Conservation (phyloP, 2,797 vertebrate genomes). For the Melopsittacus undulatus region DNA sequence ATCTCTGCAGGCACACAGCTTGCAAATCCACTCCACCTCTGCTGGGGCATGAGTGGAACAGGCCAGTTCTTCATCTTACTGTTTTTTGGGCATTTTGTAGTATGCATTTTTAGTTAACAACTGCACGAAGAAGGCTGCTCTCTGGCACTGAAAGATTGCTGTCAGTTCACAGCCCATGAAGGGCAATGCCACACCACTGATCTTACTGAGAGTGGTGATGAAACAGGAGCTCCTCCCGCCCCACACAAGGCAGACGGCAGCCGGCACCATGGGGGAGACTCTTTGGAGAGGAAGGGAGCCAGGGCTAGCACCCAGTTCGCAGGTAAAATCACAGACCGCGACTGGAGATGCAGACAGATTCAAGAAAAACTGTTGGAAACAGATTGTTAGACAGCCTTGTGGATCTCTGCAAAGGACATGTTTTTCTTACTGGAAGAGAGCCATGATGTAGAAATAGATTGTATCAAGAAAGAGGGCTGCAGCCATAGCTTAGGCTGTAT, state of each 20-base stretch:
- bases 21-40: neutral
- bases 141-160: neutral
- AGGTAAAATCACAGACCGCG: neutral
- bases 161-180: neutral
- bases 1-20: neutral
- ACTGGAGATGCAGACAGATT: neutral
- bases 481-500: neutral
- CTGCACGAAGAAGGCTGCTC: neutral
- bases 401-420: neutral
- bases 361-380: slow-evolving; percentile 18
- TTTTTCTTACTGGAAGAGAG: slow-evolving; percentile 38
- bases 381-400: slow-evolving; percentile 21
- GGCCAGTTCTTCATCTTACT: neutral
- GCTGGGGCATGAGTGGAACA: neutral
- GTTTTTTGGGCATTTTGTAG: neutral
- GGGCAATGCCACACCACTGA: neutral
- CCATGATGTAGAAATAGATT: slow-evolving; percentile 34
- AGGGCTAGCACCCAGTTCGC: neutral
- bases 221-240: neutral
- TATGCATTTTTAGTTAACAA: neutral
- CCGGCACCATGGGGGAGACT: accelerated
- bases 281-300: neutral
- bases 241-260: accelerated
- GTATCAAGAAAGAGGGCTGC: neutral
- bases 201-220: neutral